Evolutionary conservation across 2,888 invertebrate genomes (phyloP).

Genomic region (Lycaena phlaeas): DNA sequence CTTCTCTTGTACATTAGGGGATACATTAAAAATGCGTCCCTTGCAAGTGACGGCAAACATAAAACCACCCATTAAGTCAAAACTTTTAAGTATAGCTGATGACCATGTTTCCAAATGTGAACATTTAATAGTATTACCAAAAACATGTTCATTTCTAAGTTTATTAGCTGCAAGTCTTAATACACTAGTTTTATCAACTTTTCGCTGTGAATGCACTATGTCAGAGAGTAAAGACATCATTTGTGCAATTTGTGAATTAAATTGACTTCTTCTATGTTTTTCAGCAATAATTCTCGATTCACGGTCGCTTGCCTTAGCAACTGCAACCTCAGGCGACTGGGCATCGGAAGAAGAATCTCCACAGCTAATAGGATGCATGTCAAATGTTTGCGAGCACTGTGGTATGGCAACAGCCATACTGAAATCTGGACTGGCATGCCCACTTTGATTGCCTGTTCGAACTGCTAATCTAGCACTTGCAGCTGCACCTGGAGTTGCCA

Average conservation of each 20-base stretch:
- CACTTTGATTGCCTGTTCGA: constrained; percentile 35
- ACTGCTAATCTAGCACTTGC: constrained; percentile 34
- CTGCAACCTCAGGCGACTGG: constrained; percentile 50
- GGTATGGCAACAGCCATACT: constrained; percentile 38
- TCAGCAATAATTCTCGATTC: constrained; percentile 91
- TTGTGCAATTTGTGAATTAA: constrained; percentile 88
- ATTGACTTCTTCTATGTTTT: constrained; percentile 90
- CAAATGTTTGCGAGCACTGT: constrained; percentile 30
- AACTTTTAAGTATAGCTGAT: constrained; percentile 73
- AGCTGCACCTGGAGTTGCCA: constrained; percentile 45
- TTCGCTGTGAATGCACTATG: constrained; percentile 84
- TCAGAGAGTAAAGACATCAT: constrained; percentile 88
- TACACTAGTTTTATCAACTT: constrained; percentile 93
- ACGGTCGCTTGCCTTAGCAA: constrained; percentile 77
- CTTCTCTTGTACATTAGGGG: constrained; percentile 86
- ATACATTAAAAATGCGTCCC: constrained; percentile 89
- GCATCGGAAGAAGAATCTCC: constrained; percentile 63
- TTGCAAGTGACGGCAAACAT: constrained; percentile 84
- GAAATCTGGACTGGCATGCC: constrained; percentile 34
- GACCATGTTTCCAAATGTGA: constrained; percentile 64
- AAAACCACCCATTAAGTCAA: constrained; percentile 84
- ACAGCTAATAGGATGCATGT: constrained; percentile 33
- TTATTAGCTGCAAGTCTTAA: constrained; percentile 89
- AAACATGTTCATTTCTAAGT: constrained; percentile 83
- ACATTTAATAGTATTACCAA: constrained; percentile 69